Evolutionary conservation across 2,113 vertebrate species (phyloP).

Genomic region (Podarcis muralis): DNA sequence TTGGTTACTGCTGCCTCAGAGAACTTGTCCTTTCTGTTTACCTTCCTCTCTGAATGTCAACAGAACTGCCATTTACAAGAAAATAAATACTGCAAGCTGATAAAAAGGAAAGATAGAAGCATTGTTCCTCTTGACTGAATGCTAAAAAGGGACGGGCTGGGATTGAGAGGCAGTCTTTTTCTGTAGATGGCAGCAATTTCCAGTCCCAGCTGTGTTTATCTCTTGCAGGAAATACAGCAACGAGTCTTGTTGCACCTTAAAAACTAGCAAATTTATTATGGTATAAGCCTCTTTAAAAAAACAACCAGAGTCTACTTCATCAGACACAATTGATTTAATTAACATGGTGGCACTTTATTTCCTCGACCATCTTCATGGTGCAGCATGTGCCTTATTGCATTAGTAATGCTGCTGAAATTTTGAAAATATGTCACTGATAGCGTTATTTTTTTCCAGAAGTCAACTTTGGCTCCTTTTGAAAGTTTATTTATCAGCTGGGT

Average conservation of each 20-base stretch:
- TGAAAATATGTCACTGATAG: neutral
- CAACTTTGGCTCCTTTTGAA: neutral
- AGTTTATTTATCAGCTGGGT: neutral
- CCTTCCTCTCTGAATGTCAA: neutral
- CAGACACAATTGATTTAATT: neutral
- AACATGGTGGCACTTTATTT: neutral
- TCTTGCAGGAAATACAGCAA: neutral
- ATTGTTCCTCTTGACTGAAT: neutral
- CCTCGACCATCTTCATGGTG: neutral
- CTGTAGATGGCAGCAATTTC: neutral
- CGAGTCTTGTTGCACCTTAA: too few species aligned
- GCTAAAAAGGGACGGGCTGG: neutral
- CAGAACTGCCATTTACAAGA: neutral
- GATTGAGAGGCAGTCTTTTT: neutral
- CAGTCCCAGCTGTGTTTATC: neutral
- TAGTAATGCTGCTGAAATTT: neutral
- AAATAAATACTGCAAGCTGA: neutral
- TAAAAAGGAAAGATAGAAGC: neutral
- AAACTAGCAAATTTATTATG: too few species aligned
- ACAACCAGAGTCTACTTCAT: neutral
- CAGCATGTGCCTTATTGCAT: neutral
- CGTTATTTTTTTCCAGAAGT: neutral
- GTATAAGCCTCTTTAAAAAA: neutral
- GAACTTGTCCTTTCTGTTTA: neutral
- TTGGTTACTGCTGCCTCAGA: neutral